Evolutionary conservation across 2,797 vertebrate genomes (phyloP), one percentile per base, ranked within the genome.

Genomic region (Oophaga sylvatica): DNA sequence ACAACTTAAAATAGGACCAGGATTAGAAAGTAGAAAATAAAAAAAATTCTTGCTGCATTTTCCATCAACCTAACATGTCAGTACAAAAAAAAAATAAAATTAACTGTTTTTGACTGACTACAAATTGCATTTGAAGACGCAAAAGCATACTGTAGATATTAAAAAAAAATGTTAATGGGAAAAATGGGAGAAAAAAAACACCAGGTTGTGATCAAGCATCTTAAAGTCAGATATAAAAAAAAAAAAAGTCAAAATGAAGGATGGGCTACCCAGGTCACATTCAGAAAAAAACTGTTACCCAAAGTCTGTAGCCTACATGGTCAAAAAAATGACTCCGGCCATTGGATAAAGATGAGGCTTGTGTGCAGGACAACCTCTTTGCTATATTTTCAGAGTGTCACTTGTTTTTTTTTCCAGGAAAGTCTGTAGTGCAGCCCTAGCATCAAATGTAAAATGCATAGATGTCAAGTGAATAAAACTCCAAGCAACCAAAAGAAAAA

Each of bases 361-460:
- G 41, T 48, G 20, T 48, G 45, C 35, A 73, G 70, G 17, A 73
- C 70, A 41, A 73, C 35, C 35, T 31, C 16, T 35, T 68, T 68
- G 67, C 67, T 41, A 71, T 45, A 22, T 73, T 76, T 48, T 15
- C 73, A 22, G 6, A 77, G n/a, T 56, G 11, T n/a, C 73, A 22
- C 45, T 48, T 76, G 22, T 13, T 5, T 77, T 77, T n/a, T 41
- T 45, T 26, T 77, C 75, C 73, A 76, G 73, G 20, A 76, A 76
- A 81, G 62, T 62, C 41, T 77, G 22, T 56, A 53, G 45, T 77
- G 41, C 26, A 77, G 75, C 48, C 75, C 75, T n/a, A 56, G 48
- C 13, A 22, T 53, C 75, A 26, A 22, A 65, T 86, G 53, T 67
- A 89, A 89, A 53, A 86, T 89, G 88, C 88, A 89, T 86, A 89